Evolutionary conservation across 2,797 vertebrate genomes (phyloP), one percentile per base, ranked within the genome.

Genomic region (Scarus forsteni): DNA sequence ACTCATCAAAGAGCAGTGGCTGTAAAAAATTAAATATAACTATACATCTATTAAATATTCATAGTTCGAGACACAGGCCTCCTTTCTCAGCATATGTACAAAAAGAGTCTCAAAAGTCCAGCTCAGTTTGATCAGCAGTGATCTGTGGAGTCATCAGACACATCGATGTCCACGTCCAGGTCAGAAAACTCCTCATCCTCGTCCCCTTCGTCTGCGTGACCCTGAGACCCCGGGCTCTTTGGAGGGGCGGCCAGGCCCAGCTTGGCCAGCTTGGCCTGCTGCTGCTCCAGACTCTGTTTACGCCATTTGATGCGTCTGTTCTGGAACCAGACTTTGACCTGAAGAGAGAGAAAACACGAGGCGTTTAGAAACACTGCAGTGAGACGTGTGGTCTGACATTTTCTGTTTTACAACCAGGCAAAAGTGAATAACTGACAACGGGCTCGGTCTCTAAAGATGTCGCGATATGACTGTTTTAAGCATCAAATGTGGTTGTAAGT

Each of bases 301-400:
- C 96, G 93, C 95, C 95, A 96, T 79, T 96, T 95, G 86, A 96
- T 96, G 84, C 96, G 93, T 44, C 93, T 81, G 86, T 96, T 96
- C 75, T 96, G 96, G 89, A 96, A 95, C 95, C 95, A 96, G 1
- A 96, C 94, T 86, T 96, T 96, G 39, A 96, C 95, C 95, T 96
- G 75, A 1, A 71, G 54, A 73, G 3, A 39, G 5, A 65, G 7
- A 6, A 46, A 60, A 50, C 8, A 18, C n/a, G 39, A 35, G 0
- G 1, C 5, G 0, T 0, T 0, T 84, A 58, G 81, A 48, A 75
- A 14, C 5, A 0, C 6, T 0, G 7, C 14, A 0, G 18, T 0
- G 0, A 9, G 39, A 11, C 3, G 39, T 40, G 4, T 27, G 4
- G 27, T 27, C 27, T 2, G 27, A 27, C 27, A 27, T 27, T 27